Evolutionary conservation across 2,888 invertebrate genomes (phyloP), one percentile per base, ranked within the genome.

Genomic region (Pseudococcus viburni): DNA sequence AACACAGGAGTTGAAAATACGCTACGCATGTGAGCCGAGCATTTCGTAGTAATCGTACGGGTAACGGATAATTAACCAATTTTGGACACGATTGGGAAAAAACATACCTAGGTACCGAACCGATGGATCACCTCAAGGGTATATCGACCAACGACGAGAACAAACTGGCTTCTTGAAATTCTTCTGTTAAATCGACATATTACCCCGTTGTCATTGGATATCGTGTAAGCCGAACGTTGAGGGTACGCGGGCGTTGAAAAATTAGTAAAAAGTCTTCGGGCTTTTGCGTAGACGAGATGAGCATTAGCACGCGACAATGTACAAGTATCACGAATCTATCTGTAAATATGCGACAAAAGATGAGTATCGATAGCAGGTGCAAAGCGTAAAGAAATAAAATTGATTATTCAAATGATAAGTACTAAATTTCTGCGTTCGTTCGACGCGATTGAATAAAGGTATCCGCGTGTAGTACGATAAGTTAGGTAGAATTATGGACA

Each of bases 31-130:
- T 83, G 80, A 83, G 46, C 80, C 7, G 19, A 19, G 73, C 73
- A 83, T 83, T 83, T 46, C 46, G 80, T 83, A 33, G 80, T 73
- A 73, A 19, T 83, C 8, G n/a, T n/a, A 59, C 48, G 1, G 12
- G 42, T 73, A 83, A 83, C 80, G 33, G 80, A 46, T 83, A 83
- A 83, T 83, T 83, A 83, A 83, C 39, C 42, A 83, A 83, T 83
- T 83, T 42, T 83, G 46, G 33, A 46, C 80, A 83, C 80, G 80
- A 83, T 83, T 83, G 26, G 26, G 33, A 73, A 73, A 73, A 73
- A 64, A 11, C 11, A 64, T 22, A 64, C 22, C 64, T 11, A 17
- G 19, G n/a, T 68, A 73, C 73, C 33, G 17, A 73, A 73, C 73
- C 33, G 17, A 73, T 33, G 33, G 73, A 73, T 64, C 17, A 33